These are phyloP conservation scores for Corticium candelabrum DNA, from an alignment of 37 sponge, comb jelly and placozoan species.

Conservation along the genomic window DNA sequence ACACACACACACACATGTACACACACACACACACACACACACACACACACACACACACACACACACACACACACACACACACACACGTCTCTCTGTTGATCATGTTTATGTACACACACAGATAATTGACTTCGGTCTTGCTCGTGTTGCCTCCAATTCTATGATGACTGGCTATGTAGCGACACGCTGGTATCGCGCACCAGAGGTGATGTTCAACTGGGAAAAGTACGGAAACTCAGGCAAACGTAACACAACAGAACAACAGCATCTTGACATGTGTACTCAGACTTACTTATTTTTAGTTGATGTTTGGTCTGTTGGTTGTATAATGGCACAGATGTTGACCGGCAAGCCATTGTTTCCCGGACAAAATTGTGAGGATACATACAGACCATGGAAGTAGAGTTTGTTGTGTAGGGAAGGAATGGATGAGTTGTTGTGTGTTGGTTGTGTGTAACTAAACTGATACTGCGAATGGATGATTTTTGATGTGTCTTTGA, in stretches of 20 bases:
- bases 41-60: no score
- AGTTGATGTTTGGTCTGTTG: constrained; percentile 2
- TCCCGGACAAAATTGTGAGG: background rate
- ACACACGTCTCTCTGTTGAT: constrained; percentile 13
- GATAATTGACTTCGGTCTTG: constrained; percentile 97
- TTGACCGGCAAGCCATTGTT: background rate
- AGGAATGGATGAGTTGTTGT: no score
- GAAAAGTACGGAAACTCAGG: constrained; percentile 2
- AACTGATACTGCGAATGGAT: no score
- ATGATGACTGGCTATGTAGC: constrained; percentile 98
- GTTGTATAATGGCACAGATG: constrained; percentile 1
- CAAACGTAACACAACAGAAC: background rate
- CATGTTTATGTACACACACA: constrained; percentile 13
- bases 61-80: background rate
- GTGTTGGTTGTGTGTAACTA: no score
- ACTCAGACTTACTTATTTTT: background rate
- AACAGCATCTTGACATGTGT: background rate
- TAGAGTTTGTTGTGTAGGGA: no score
- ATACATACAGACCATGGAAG: background rate
- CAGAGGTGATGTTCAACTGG: constrained; percentile 99
- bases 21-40: no score
- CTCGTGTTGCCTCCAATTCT: constrained; percentile 57
- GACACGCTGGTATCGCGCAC: constrained; percentile 96
- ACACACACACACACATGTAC: no score
- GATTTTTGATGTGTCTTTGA: no score